phyloP scores from a whole-genome alignment of 2,797 vertebrate genomes.

The Phoxinus dragarum region DNA sequence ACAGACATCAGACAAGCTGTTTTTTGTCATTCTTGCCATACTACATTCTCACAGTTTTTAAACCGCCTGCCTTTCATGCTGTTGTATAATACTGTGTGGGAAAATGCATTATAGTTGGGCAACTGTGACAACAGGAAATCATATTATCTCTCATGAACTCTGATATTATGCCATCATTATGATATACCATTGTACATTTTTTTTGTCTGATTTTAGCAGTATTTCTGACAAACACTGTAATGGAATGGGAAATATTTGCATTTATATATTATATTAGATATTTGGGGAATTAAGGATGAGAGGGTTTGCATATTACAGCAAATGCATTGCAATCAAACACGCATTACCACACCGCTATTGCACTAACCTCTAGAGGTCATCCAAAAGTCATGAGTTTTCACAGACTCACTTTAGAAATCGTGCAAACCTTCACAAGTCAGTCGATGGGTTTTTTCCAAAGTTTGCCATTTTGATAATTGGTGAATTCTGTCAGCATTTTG shows the following conservation, averaged over 20 bases:
- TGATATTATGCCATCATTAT: neutral
- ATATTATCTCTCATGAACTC: conserved; percentile 1
- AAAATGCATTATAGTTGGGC: neutral
- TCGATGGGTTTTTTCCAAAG: neutral
- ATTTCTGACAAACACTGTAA: neutral
- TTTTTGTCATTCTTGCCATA: neutral
- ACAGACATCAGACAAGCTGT: neutral
- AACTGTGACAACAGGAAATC: conserved; percentile 10
- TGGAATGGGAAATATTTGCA: neutral
- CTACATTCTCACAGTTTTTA: neutral
- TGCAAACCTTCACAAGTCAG: neutral
- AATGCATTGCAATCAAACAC: neutral
- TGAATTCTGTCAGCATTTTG: neutral
- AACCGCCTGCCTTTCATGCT: neutral
- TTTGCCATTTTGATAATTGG: neutral
- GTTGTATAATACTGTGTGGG: conserved; percentile 2
- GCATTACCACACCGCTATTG: conserved; percentile 15
- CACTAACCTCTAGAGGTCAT: neutral
- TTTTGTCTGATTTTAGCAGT: neutral
- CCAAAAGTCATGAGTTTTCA: neutral
- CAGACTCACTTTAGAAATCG: neutral
- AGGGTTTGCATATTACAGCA: neutral
- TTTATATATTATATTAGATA: neutral
- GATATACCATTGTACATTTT: neutral
- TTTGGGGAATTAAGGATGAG: neutral